Percentiles rank a stretch among this genome's conserved stretches.
These are phyloP conservation scores for Zaprionus obscuricornis DNA, from an alignment of 2,888 invertebrate species.

Conservation along the genomic window DNA sequence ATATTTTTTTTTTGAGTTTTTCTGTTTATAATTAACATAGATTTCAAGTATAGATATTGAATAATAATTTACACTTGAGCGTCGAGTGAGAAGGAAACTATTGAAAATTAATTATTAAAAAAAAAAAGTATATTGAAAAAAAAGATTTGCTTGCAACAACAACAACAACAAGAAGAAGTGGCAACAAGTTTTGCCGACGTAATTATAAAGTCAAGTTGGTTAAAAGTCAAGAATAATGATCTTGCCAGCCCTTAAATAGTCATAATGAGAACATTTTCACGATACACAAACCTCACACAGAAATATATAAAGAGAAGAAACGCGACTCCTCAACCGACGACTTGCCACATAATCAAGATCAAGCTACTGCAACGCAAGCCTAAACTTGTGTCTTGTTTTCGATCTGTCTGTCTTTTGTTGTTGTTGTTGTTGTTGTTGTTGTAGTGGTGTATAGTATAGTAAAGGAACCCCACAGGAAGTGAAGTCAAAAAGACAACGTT, in stretches of 20 bases:
- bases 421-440: no score
- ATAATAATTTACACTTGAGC: not conserved
- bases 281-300: not conserved
- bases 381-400: no score
- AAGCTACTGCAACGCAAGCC: no score
- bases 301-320: no score
- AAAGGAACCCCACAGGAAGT: conserved; percentile 54
- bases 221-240: conserved; percentile 4
- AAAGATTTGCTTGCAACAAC: no score
- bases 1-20: no score
- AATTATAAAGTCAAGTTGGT: conserved; percentile 17
- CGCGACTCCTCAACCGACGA: no score
- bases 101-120: conserved; percentile 39
- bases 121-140: not conserved
- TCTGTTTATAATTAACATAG: not conserved
- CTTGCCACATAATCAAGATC: no score
- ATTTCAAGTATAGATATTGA: not conserved
- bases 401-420: no score
- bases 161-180: no score
- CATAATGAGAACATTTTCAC: conserved; percentile 17
- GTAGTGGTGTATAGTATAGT: no score
- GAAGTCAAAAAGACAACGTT: conserved; percentile 22
- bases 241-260: conserved; percentile 16
- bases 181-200: conserved; percentile 16
- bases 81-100: no score